Conservation (phyloP, 2,797 vertebrate species). For the Miopithecus talapoin region DNA sequence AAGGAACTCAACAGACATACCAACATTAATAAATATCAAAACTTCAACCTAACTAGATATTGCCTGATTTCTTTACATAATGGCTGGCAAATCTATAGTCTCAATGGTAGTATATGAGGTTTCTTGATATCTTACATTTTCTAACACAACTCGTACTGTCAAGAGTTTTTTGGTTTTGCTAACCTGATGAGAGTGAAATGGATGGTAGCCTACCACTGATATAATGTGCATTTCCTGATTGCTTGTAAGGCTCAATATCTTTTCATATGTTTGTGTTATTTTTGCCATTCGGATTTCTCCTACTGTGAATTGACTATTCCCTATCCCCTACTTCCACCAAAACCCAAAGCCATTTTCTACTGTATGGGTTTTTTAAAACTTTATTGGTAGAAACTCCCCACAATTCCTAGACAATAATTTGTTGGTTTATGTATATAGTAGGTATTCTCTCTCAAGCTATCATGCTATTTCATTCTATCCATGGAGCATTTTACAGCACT, state of each 20-base stretch:
- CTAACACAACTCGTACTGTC: background rate
- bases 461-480: background rate
- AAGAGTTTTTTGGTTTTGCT: background rate
- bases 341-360: background rate
- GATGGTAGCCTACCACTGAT: background rate
- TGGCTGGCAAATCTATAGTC: background rate
- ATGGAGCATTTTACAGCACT: background rate
- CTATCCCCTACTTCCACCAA: background rate
- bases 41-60: background rate
- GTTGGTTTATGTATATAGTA: background rate
- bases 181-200: background rate
- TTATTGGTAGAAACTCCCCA: background rate
- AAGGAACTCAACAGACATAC: background rate
- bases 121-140: background rate
- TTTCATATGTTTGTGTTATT: background rate
- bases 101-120: background rate
- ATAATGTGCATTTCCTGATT: background rate
- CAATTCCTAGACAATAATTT: background rate
- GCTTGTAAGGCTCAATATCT: background rate
- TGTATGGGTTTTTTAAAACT: background rate
- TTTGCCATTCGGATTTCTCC: background rate
- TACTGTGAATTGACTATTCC: background rate
- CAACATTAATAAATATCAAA: background rate
- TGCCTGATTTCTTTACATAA: background rate
- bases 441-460: background rate